phyloP scores from a whole-genome alignment of 2,113 vertebrate genomes.

The Capreolus pygargus region DNA sequence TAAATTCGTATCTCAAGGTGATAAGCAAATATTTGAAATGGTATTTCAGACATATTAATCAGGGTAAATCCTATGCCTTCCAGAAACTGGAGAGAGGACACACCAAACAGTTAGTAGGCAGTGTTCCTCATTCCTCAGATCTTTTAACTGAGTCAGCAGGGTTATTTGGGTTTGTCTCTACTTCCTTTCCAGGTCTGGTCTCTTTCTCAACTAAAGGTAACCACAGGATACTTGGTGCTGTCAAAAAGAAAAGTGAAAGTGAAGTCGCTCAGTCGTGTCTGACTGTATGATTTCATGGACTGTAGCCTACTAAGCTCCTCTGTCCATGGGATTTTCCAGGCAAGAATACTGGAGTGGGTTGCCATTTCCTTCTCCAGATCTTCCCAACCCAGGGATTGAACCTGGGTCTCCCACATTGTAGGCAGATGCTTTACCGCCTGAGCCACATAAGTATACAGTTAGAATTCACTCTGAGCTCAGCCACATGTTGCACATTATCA shows the following conservation, averaged over 20 bases:
- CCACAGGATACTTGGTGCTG: background rate
- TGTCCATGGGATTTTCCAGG: background rate
- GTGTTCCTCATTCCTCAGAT: background rate
- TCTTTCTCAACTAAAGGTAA: background rate
- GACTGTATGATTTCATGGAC: accelerated
- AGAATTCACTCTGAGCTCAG: background rate
- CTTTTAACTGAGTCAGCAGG: background rate
- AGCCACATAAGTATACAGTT: background rate
- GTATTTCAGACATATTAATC: constrained; percentile 12
- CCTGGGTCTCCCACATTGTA: background rate
- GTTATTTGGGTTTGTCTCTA: background rate
- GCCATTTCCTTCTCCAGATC: background rate
- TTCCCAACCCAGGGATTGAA: background rate
- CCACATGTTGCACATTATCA: background rate
- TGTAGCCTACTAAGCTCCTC: background rate
- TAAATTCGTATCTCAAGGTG: constrained; percentile 9
- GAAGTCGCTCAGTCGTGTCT: accelerated
- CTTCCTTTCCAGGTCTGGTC: background rate
- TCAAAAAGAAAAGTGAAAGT: background rate
- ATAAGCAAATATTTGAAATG: constrained; percentile 6
- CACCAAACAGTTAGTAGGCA: background rate
- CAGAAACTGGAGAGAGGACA: background rate
- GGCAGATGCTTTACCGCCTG: background rate
- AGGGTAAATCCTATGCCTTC: background rate
- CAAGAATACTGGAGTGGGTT: background rate